phyloP scores from a whole-genome alignment of 2,888 invertebrate species.

The Zaprionus obscuricornis region DNA sequence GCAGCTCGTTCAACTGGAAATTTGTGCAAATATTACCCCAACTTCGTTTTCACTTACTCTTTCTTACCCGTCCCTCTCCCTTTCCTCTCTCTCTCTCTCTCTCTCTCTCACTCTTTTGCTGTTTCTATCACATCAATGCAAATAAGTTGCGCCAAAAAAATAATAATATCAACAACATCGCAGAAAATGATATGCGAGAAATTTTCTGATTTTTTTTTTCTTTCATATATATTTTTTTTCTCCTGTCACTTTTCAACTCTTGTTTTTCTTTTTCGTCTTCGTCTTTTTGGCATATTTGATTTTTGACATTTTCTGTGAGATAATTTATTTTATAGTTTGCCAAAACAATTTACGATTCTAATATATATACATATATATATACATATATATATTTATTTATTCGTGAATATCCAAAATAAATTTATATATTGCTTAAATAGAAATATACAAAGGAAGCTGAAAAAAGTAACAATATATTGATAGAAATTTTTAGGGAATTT shows the following conservation, averaged over 20 bases:
- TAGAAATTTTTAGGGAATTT: too few relatives aligned
- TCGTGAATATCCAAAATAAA: too few relatives aligned
- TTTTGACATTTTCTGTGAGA: background rate
- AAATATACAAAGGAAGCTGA: too few relatives aligned
- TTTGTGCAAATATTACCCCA: slow-evolving; percentile 48
- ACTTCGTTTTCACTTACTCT: too few relatives aligned
- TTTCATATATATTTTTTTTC: slow-evolving; percentile 28
- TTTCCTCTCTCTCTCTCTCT: background rate
- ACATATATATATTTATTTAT: too few relatives aligned
- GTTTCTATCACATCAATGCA: slow-evolving; percentile 68
- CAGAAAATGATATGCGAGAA: slow-evolving; percentile 61
- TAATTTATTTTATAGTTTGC: too few relatives aligned
- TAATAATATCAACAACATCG: slow-evolving; percentile 51
- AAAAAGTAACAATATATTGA: too few relatives aligned
- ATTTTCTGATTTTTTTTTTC: slow-evolving; percentile 26
- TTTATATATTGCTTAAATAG: too few relatives aligned
- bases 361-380: too few relatives aligned
- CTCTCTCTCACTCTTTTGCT: background rate
- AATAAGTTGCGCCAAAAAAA: slow-evolving; percentile 59
- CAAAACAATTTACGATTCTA: too few relatives aligned
- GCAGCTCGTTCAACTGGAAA: slow-evolving; percentile 69
- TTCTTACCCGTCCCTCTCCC: slow-evolving; percentile 6
- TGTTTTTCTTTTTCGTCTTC: slow-evolving; percentile 1
- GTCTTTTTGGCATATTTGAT: slow-evolving; percentile 1
- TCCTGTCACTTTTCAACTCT: background rate